Evolutionary conservation across 2,888 invertebrate species (phyloP).

Genomic region (Oasisia sp.): DNA sequence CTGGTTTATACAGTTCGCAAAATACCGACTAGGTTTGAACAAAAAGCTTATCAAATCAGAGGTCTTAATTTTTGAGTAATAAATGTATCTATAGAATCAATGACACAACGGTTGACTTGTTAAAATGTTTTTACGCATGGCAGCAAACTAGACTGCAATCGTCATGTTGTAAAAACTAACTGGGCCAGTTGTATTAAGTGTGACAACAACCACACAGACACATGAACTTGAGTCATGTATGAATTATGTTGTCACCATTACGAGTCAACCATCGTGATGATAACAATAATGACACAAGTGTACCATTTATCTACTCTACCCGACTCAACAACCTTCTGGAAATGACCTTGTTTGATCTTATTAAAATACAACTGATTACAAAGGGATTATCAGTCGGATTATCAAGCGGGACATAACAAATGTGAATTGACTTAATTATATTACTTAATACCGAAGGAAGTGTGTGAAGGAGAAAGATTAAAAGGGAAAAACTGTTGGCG

Average conservation of each 20-base stretch:
- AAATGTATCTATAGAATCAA: not conserved
- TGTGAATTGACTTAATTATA: not conserved
- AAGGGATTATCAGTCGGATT: not conserved
- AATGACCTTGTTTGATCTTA: not conserved
- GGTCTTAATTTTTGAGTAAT: not conserved
- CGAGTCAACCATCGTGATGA: not conserved
- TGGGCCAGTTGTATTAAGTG: not conserved
- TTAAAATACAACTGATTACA: not conserved
- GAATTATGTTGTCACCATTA: not conserved
- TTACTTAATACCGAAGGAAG: too few species aligned
- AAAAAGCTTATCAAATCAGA: not conserved
- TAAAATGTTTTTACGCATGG: not conserved
- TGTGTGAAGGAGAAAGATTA: too few species aligned
- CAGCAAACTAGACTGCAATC: not conserved
- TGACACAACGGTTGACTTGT: not conserved
- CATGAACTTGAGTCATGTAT: not conserved
- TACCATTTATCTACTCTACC: not conserved
- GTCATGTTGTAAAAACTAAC: not conserved
- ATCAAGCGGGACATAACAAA: not conserved
- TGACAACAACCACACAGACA: not conserved
- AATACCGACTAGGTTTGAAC: not conserved
- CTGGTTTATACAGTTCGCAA: not conserved
- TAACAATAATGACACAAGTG: not conserved
- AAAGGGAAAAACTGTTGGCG: too few species aligned
- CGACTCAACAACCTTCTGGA: not conserved